These are phyloP conservation scores for Cottus gobio DNA, from an alignment of 2,113 vertebrate genomes.

Conservation along the genomic window DNA sequence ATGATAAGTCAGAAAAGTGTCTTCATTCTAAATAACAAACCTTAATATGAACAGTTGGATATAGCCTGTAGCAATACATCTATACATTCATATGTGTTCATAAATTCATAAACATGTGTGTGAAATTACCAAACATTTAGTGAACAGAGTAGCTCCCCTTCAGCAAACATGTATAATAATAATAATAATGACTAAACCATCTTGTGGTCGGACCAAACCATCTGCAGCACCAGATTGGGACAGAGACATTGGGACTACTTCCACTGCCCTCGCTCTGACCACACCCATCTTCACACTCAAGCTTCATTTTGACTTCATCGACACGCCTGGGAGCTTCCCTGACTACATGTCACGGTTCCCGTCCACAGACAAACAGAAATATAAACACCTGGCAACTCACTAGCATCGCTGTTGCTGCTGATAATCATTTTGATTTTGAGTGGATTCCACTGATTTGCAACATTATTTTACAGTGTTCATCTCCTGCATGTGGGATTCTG, in stretches of 20 bases:
- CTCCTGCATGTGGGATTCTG: neutral
- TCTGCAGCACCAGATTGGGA: neutral
- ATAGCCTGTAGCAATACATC: neutral
- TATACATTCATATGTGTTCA: neutral
- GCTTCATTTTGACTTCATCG: neutral
- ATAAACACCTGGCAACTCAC: no score
- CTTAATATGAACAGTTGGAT: slow-evolving; percentile 18
- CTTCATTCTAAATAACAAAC: neutral
- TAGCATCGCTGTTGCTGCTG: neutral
- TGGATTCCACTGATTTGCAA: slow-evolving; percentile 9
- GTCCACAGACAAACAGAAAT: neutral
- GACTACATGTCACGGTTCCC: neutral
- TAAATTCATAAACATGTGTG: neutral
- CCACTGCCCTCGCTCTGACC: no score
- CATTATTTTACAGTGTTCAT: neutral
- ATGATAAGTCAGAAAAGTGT: neutral
- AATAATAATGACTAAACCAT: neutral
- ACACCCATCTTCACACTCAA: no score
- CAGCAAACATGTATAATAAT: neutral
- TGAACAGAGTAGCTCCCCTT: neutral
- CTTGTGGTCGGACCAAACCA: neutral
- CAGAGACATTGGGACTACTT: neutral
- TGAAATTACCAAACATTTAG: slow-evolving; percentile 19
- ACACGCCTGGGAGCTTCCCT: neutral
- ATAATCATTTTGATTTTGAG: slow-evolving; percentile 15